phyloP scores from a whole-genome alignment of 2,113 vertebrate genomes.

The Paramormyrops kingsleyae region DNA sequence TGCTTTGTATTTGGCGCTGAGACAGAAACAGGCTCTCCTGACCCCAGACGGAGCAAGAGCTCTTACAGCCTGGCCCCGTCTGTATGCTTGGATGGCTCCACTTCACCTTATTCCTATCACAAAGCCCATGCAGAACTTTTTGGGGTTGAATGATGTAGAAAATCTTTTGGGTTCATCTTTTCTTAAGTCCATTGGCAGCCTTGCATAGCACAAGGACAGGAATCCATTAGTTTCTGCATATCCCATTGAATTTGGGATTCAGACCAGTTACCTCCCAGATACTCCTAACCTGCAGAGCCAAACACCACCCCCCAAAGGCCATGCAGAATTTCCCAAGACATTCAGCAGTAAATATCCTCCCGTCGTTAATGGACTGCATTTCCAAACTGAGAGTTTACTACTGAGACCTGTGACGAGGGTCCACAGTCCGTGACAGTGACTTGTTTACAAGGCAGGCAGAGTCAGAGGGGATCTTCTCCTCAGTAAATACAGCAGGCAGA shows the following conservation, averaged over 20 bases:
- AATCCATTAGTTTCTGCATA: not conserved
- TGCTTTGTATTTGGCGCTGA: not conserved
- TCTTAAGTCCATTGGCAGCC: not conserved
- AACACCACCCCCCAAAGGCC: not conserved
- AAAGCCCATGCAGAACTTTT: not conserved
- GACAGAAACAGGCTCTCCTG: not conserved
- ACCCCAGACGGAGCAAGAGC: not conserved
- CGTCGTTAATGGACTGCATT: not conserved
- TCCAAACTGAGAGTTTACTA: not conserved
- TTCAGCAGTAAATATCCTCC: not conserved
- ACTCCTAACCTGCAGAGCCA: not conserved
- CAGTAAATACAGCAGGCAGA: not conserved
- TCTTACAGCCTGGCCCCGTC: not conserved
- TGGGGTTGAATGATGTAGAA: not conserved
- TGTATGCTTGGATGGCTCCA: not conserved
- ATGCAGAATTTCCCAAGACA: not conserved
- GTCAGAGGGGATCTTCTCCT: not conserved
- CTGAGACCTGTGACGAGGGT: not conserved
- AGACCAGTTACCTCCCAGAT: not conserved
- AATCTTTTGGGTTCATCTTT: not conserved
- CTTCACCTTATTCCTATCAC: not conserved
- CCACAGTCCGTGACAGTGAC: not conserved
- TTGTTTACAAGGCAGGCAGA: not conserved
- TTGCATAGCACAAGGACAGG: not conserved
- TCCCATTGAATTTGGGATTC: no score